These are phyloP conservation scores for Amazona guildingii DNA, from an alignment of 2,113 vertebrate genomes.

Conservation along the genomic window DNA sequence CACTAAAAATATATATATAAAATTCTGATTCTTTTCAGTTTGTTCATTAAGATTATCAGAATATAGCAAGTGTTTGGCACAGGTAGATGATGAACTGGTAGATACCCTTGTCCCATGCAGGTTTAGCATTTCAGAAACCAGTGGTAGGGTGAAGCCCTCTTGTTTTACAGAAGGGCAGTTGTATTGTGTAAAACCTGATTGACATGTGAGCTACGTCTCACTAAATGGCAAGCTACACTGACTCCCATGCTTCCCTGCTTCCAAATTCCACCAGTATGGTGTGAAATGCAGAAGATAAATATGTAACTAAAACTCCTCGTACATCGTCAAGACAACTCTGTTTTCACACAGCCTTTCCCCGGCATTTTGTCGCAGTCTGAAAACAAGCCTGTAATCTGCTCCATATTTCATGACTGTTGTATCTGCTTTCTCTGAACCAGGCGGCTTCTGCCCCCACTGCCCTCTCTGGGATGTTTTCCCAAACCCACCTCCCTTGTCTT, in stretches of 20 bases:
- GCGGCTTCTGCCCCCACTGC: accelerated
- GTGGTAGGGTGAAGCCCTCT: not conserved
- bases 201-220: not conserved
- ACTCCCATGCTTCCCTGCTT: not conserved
- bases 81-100: not conserved
- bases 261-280: not conserved
- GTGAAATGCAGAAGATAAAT: not conserved
- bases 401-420: not conserved
- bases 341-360: not conserved
- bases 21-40: not conserved
- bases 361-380: not conserved
- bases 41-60: not conserved
- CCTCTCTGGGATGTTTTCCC: not conserved
- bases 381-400: not conserved
- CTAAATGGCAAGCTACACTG: not conserved
- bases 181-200: not conserved
- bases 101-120: not conserved
- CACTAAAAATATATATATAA: not conserved
- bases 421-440: not conserved
- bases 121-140: not conserved
- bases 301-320: not conserved
- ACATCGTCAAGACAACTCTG: not conserved
- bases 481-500: not conserved
- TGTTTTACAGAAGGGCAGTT: not conserved
- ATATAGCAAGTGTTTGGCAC: not conserved